phyloP scores from a whole-genome alignment of 92 coral and sea anemone species.

The Muricea muricata region DNA sequence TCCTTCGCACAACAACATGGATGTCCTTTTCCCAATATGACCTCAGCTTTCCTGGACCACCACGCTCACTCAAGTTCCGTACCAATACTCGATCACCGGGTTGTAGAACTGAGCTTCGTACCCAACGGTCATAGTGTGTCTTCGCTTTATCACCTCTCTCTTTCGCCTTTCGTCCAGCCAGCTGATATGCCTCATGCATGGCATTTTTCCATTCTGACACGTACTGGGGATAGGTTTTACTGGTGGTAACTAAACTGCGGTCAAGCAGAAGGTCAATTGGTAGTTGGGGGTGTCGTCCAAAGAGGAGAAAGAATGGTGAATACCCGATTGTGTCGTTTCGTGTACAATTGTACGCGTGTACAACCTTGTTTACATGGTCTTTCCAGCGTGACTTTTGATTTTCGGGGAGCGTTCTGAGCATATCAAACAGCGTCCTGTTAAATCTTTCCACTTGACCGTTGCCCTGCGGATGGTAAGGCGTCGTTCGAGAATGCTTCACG shows the following conservation, averaged over 20 bases:
- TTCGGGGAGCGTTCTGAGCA: slow-evolving; percentile 67
- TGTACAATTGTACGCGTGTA: not conserved
- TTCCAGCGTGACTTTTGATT: slow-evolving; percentile 59
- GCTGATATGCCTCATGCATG: not conserved
- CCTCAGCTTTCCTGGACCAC: slow-evolving; percentile 3
- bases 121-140: not conserved
- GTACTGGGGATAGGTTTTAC: not conserved
- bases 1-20: not conserved
- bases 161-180: not conserved
- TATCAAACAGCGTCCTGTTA: slow-evolving; percentile 8
- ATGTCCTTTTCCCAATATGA: not conserved
- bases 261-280: not conserved
- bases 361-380: slow-evolving; percentile 57
- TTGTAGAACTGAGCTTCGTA: not conserved
- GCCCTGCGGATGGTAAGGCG: slow-evolving; percentile 42
- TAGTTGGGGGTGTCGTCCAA: not conserved
- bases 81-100: slow-evolving; percentile 6
- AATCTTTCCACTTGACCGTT: slow-evolving; percentile 59
- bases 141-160: not conserved
- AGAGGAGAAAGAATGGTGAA: not conserved
- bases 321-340: not conserved
- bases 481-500: not conserved
- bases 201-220: not conserved
- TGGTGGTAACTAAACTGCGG: not conserved
- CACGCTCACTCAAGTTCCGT: slow-evolving; percentile 2